Percentiles rank a stretch among this genome's conserved stretches.
Evolutionary conservation across 1,140 invertebrate species (phyloP).

Genomic region (Bombus superbus): DNA sequence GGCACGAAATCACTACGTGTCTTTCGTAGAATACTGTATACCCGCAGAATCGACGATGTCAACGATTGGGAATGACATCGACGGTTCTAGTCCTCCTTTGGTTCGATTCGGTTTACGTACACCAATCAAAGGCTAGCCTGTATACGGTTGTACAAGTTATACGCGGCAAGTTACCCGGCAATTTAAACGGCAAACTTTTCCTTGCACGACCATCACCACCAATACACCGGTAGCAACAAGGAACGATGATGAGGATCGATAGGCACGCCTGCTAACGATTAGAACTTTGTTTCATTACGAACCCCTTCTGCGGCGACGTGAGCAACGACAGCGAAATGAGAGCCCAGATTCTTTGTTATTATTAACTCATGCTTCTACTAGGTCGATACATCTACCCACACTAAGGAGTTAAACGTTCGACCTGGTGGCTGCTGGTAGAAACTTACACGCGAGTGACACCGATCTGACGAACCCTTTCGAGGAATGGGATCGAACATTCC

Average conservation of each 20-base stretch:
- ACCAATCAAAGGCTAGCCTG: background rate
- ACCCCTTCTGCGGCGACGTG: conserved; percentile 51
- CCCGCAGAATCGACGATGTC: conserved; percentile 21
- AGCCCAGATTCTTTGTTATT: conserved; percentile 64
- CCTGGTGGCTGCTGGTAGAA: conserved; percentile 8
- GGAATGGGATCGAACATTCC: conserved; percentile 12
- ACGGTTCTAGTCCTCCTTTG: conserved; percentile 6
- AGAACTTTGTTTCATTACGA: conserved; percentile 67
- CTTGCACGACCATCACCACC: conserved; percentile 3
- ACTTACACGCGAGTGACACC: conserved; percentile 47
- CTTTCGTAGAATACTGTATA: background rate
- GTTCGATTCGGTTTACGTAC: conserved; percentile 33
- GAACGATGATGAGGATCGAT: conserved; percentile 55
- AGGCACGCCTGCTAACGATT: conserved; percentile 54
- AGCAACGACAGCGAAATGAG: conserved; percentile 56
- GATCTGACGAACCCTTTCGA: conserved; percentile 6
- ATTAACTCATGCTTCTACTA: conserved; percentile 56
- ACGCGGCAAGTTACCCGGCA: conserved; percentile 45
- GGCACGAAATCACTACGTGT: conserved; percentile 6
- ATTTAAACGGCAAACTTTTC: conserved; percentile 58
- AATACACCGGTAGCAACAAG: conserved; percentile 10
- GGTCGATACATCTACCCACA: conserved; percentile 59
- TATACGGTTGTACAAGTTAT: conserved; percentile 13
- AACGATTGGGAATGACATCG: conserved; percentile 45
- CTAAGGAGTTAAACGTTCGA: conserved; percentile 52